Percentiles rank a stretch among this genome's conserved stretches.
Evolutionary conservation across 1,140 invertebrate species (phyloP).

Genomic region (Mya arenaria): DNA sequence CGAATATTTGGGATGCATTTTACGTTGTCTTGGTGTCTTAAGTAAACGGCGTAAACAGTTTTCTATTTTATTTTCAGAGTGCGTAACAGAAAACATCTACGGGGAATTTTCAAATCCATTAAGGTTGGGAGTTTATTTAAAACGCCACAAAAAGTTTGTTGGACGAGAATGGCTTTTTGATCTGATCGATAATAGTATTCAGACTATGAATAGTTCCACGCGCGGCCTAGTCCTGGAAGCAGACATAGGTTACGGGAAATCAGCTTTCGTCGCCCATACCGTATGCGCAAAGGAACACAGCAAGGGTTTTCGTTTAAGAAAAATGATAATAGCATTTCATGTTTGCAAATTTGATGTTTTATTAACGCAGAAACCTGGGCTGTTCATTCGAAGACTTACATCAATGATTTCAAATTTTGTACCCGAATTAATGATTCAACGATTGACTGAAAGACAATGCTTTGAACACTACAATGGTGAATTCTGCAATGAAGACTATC

Average conservation of each 20-base stretch:
- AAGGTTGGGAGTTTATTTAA: too few species aligned
- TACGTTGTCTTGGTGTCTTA: too few species aligned
- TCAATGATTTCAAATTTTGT: background rate
- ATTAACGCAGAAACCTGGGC: background rate
- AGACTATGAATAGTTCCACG: background rate
- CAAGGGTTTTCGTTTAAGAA: background rate
- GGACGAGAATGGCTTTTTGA: constrained; percentile 7
- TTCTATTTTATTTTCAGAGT: too few species aligned
- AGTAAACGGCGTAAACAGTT: too few species aligned
- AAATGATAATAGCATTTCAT: constrained; percentile 7
- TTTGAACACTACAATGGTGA: background rate
- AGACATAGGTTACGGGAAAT: constrained; percentile 29
- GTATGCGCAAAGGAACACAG: background rate
- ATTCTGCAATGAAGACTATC: background rate
- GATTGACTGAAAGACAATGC: background rate
- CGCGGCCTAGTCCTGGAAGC: constrained; percentile 5
- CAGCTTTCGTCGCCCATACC: background rate
- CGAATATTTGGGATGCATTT: too few species aligned
- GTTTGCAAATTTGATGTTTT: constrained; percentile 26
- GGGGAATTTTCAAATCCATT: too few species aligned
- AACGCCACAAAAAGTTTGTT: background rate
- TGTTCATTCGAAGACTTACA: constrained; percentile 1
- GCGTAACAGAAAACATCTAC: too few species aligned
- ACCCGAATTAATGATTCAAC: background rate
- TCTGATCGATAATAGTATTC: background rate